Evolutionary conservation across 2,113 vertebrate species (phyloP), one percentile per base, ranked within the genome.

Genomic region (Calidris pugnax): DNA sequence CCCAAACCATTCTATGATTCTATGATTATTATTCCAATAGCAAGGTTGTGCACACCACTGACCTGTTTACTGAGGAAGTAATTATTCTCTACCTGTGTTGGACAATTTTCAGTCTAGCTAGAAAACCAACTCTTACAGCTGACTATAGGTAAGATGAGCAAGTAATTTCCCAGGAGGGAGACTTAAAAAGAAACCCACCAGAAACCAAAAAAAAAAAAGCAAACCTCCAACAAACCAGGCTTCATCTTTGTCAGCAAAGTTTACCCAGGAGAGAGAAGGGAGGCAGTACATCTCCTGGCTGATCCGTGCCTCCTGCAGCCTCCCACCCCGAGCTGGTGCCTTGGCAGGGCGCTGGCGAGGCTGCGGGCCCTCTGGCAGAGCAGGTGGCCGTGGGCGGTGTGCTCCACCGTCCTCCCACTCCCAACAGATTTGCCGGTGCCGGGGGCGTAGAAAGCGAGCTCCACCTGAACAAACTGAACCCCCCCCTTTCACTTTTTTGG

Each of bases 391-490:
- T 97, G 89, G 92, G 95, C 10, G 53, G 81, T 24, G 0, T 55
- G 83, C 90, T 96, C 76, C 90, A 56, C 62, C 7, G 0, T 80
- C 78, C 85, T 91, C 94, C 95, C n/a, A 96, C 94, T 68, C 63
- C 51, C 53, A 33, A 81, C 80, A 96, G 93, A 92, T 83, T 74
- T 91, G 67, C 69, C 75, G 74, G 37, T 21, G 9, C 71, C 27
- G 76, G 64, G 57, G 85, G 79, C 0, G 21, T 80, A 71, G 67
- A 93, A 64, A 92, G 59, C 1, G 1, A 91, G 74, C 51, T 89
- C 63, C 63, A 95, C 87, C 93, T 93, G 91, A 96, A 82, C 82
- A 93, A 95, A 77, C 7, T 2, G 56, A n/a, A n/a, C n/a, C 93
- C 72, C 82, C 85, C 59, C 45, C 53, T 55, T 78, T 60, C 51